A percentile compares a stretch with the other conserved stretches of the same genome.
Evolutionary conservation across 2,888 invertebrate species (phyloP).

Genomic region (Stomorhina lunata): DNA sequence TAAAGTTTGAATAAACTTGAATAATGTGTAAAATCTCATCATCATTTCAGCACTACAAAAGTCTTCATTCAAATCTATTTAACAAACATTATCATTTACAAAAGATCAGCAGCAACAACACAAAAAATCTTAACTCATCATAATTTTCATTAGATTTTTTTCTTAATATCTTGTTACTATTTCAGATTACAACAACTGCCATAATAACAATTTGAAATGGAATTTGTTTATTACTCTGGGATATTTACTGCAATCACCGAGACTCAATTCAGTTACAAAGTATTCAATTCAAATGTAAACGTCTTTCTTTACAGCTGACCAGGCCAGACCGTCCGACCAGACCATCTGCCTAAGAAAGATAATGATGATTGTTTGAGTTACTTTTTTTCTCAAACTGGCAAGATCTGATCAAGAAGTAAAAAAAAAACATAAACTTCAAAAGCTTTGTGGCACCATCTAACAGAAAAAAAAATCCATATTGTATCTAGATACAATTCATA

Average conservation of each 20-base stretch:
- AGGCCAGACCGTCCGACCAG: too few species aligned
- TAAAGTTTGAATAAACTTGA: too few species aligned
- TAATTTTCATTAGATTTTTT: background rate
- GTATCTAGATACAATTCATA: constrained; percentile 45
- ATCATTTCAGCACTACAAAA: background rate
- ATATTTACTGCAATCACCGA: too few species aligned
- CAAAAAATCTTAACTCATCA: background rate
- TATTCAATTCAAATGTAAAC: background rate
- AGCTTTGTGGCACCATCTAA: constrained; percentile 24
- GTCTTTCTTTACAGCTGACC: background rate
- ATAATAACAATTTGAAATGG: constrained; percentile 35
- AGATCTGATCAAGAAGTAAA: constrained; percentile 28
- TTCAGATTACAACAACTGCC: constrained; percentile 8
- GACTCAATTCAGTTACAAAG: background rate
- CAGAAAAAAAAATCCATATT: background rate
- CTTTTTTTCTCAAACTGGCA: background rate
- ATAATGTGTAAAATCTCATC: too few species aligned
- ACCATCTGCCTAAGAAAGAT: constrained; percentile 56
- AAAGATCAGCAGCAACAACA: too few species aligned
- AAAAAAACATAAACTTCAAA: constrained; percentile 17
- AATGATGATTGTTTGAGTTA: constrained; percentile 45
- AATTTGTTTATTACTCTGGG: constrained; percentile 33
- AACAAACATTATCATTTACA: background rate
- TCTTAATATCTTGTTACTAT: background rate
- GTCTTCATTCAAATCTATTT: background rate